Evolutionary conservation across 2,797 vertebrate genomes (phyloP).

Genomic region (Parotocinclus haroldoi): DNA sequence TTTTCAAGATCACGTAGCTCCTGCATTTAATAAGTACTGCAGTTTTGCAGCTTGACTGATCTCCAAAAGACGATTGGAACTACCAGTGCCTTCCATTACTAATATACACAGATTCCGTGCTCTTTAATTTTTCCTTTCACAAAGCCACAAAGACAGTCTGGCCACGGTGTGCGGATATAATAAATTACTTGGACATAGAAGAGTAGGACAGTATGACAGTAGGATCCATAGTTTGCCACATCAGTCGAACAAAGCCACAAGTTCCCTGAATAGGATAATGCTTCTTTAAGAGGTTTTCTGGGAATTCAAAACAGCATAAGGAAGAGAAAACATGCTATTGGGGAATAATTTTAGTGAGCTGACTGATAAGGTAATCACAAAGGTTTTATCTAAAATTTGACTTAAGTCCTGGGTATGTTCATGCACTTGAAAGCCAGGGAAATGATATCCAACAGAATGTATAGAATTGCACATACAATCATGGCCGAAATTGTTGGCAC

Average conservation of each 20-base stretch:
- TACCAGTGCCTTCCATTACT: conserved; percentile 47
- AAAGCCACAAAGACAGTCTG: conserved; percentile 49
- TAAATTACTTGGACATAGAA: conserved; percentile 58
- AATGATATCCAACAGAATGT: no score
- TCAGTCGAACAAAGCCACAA: conserved; percentile 42
- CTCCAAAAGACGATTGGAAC: conserved; percentile 37
- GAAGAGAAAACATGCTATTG: conserved; percentile 46
- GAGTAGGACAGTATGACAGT: conserved; percentile 50
- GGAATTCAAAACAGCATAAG: conserved; percentile 43
- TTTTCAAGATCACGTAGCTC: conserved; percentile 4
- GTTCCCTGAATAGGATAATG: conserved; percentile 45
- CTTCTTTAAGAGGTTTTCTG: conserved; percentile 59
- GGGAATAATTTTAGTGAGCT: conserved; percentile 52
- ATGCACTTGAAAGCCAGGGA: no score
- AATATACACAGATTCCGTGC: conserved; percentile 44
- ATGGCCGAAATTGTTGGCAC: no score
- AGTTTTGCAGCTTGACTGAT: conserved; percentile 21
- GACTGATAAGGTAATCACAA: conserved; percentile 62
- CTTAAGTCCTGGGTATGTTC: no score
- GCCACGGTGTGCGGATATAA: conserved; percentile 46
- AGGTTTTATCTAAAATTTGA: conserved; percentile 43
- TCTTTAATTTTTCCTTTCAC: conserved; percentile 46
- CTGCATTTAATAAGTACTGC: conserved; percentile 8
- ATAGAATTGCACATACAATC: no score
- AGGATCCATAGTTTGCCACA: conserved; percentile 63